Conservation (phyloP, 2,797 vertebrate genomes). For the Tenualosa thibaudeaui region DNA sequence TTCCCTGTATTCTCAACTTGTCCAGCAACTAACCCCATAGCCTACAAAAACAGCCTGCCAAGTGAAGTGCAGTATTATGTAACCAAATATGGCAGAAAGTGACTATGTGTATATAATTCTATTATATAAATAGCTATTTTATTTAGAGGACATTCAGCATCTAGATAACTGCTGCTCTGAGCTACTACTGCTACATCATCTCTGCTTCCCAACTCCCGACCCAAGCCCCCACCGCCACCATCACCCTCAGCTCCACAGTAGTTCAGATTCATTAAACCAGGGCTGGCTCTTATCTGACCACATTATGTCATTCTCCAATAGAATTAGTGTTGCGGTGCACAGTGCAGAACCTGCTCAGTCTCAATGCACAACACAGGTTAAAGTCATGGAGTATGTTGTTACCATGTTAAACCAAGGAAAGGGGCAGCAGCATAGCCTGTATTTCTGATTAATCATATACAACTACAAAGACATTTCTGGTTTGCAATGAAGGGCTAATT, state of each 20-base stretch:
- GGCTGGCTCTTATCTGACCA: background rate
- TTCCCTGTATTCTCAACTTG: background rate
- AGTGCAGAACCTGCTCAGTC: background rate
- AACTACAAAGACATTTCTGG: background rate
- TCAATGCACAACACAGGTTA: background rate
- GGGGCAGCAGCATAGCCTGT: background rate
- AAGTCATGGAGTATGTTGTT: background rate
- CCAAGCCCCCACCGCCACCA: no score
- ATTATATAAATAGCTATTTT: background rate
- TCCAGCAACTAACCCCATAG: background rate
- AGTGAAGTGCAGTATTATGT: background rate
- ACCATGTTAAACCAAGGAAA: background rate
- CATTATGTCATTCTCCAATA: background rate
- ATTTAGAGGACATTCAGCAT: background rate
- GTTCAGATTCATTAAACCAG: background rate
- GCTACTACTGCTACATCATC: background rate
- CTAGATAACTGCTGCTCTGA: background rate
- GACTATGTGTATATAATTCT: background rate
- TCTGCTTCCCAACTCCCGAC: no score
- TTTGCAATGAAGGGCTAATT: background rate
- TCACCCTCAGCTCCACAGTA: no score
- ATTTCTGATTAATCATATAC: background rate
- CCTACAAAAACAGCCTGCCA: background rate
- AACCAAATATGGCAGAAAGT: background rate
- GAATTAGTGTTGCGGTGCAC: background rate